Conservation (phyloP, 2,797 vertebrate genomes). For the Paramormyrops hopkinsi region DNA sequence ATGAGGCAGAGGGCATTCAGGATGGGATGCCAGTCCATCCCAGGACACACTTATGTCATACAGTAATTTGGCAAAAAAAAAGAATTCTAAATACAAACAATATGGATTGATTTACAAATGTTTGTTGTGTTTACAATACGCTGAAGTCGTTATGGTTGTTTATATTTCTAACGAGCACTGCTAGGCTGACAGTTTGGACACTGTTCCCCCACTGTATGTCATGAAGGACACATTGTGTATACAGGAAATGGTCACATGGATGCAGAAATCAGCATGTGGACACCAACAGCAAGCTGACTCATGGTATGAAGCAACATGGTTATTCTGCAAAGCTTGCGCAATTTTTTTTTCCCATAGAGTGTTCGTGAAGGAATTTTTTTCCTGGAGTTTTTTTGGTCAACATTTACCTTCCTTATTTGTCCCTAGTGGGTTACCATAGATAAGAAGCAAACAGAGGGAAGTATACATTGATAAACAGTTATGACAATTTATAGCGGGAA, state of each 20-base stretch:
- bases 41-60: background rate
- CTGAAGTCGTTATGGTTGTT: background rate
- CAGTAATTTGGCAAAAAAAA: background rate
- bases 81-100: background rate
- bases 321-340: slow-evolving; percentile 44
- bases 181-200: background rate
- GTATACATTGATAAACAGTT: background rate
- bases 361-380: slow-evolving; percentile 51
- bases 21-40: background rate
- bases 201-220: background rate
- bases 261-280: background rate
- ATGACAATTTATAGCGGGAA: background rate
- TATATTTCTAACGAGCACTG: background rate
- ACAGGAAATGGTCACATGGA: background rate
- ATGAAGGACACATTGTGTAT: background rate
- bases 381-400: slow-evolving; percentile 33
- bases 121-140: background rate
- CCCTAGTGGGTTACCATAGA: slow-evolving; percentile 49
- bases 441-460: background rate
- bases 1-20: background rate
- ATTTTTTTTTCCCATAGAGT: slow-evolving; percentile 48
- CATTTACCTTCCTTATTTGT: background rate
- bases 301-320: slow-evolving; percentile 36
- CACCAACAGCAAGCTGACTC: slow-evolving; percentile 30
- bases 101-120: background rate